Evolutionary conservation across 37 sponge, comb jelly and placozoan genomes (phyloP), one percentile per base, ranked within the genome.

Genomic region (Halisarca cf. caerulea): DNA sequence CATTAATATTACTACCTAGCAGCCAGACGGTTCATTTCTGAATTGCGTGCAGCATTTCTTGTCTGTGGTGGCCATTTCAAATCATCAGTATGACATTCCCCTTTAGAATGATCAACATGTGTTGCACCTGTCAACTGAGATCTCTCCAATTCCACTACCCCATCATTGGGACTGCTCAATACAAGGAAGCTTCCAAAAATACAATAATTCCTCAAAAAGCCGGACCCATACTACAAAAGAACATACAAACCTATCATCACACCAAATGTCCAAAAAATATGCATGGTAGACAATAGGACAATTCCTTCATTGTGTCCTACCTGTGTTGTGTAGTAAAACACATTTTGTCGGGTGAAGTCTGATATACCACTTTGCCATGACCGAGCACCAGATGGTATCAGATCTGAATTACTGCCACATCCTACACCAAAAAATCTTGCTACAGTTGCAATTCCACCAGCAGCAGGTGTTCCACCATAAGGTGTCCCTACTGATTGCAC

Each of bases 111-210:
- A 40, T 44, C 25, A 55, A 58, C 32, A 47, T 37, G 40, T 32
- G 51, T 24, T 28, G 83, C 88, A 60, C 33, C 40, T 9, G 88
- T 78, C 9, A 88, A 57, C 40, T 72, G 35, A 0, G 88, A 40
- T 79, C 75, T 88, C 23, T 39, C 41, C 33, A 60, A 17, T 45
- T 88, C 88, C 40, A 88, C 88, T 47, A 88, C 43, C n/a, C 88
- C 88, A 34, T 88, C 88, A 80, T 88, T 88, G 24, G 83, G 88
- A 2, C 78, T 37, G 40, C 44, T 59, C 69, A 86, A 41, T 20
- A 86, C 47, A 25, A 60, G 39, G 9, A 82, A 37, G 59, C 51
- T 42, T 42, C 68, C 78, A 23, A 82, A 60, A 60, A 55, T 82
- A 32, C 82, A 82, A 47, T 47, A 47, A 14, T 11, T 47, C 51